Conservation (phyloP, 2,888 invertebrate genomes). For the Phania funesta region DNA sequence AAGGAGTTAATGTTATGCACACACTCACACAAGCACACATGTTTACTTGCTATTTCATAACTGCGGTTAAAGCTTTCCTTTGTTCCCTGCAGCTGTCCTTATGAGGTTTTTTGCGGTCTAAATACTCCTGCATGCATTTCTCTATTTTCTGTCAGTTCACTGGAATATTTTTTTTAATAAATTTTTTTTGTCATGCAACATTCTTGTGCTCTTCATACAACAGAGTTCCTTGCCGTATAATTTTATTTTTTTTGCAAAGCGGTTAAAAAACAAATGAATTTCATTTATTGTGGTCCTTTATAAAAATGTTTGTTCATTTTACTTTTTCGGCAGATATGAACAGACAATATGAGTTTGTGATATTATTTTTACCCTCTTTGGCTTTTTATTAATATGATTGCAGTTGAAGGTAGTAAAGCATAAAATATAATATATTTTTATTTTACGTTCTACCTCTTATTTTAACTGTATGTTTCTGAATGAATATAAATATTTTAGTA, state of each 20-base stretch:
- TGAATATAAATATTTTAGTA: slow-evolving; percentile 45
- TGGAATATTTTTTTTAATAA: background rate
- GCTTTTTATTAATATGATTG: slow-evolving; percentile 54
- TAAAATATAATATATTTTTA: slow-evolving; percentile 23
- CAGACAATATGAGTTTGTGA: slow-evolving; percentile 39
- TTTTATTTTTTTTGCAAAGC: slow-evolving; percentile 24
- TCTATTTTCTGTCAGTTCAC: slow-evolving; percentile 23
- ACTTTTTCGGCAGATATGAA: slow-evolving; percentile 34
- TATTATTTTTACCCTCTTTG: background rate
- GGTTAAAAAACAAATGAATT: slow-evolving; percentile 66
- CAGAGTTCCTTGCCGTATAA: background rate
- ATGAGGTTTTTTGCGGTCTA: slow-evolving; percentile 13
- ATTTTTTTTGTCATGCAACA: background rate
- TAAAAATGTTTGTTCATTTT: slow-evolving; percentile 52
- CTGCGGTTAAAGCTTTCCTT: slow-evolving; percentile 62
- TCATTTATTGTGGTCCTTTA: slow-evolving; percentile 61
- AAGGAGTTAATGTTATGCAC: background rate
- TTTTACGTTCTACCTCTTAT: background rate
- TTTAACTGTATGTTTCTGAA: background rate
- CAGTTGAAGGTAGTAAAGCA: slow-evolving; percentile 58
- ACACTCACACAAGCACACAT: background rate
- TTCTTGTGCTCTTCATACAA: slow-evolving; percentile 1
- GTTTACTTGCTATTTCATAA: slow-evolving; percentile 17
- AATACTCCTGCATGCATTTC: slow-evolving; percentile 39
- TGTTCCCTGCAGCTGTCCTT: slow-evolving; percentile 13